These are phyloP conservation scores for Ectemnius continuus DNA, from an alignment of 2,888 invertebrate species.

Conservation along the genomic window DNA sequence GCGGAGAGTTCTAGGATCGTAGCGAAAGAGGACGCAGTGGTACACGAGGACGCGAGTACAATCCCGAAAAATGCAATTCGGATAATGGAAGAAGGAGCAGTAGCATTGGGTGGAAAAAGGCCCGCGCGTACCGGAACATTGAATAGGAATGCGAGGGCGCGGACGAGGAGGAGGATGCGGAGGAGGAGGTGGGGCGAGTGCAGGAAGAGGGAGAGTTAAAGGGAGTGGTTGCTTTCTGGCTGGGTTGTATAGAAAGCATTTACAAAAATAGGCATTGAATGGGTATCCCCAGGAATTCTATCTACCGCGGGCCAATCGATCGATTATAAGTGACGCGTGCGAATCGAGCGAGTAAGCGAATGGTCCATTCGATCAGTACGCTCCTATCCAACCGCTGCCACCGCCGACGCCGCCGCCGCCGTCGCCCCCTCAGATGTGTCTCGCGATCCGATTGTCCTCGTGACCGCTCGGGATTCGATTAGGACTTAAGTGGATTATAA, in stretches of 20 bases:
- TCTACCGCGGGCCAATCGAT: neutral
- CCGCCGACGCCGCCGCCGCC: too few relatives aligned
- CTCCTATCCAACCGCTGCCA: too few relatives aligned
- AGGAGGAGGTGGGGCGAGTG: neutral
- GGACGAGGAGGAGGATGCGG: neutral
- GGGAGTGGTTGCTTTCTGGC: neutral
- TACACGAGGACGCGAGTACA: too few relatives aligned
- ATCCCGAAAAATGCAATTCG: too few relatives aligned
- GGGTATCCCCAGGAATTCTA: neutral
- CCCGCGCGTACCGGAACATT: too few relatives aligned
- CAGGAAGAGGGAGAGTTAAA: neutral
- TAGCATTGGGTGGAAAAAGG: too few relatives aligned
- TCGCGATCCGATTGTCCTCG: conserved; percentile 48
- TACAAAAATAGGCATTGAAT: neutral
- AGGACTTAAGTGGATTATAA: conserved; percentile 64
- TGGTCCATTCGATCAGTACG: conserved; percentile 23
- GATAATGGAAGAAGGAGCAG: too few relatives aligned
- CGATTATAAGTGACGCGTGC: conserved; percentile 5
- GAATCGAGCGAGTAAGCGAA: neutral
- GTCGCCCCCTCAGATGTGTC: too few relatives aligned
- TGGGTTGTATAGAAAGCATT: too few relatives aligned
- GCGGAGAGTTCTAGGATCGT: too few relatives aligned
- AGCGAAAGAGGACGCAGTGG: too few relatives aligned
- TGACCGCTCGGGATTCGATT: conserved; percentile 58
- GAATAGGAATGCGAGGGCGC: too few relatives aligned